These are phyloP conservation scores for Cotesia chilonis DNA, from an alignment of 1,140 invertebrate species.

Conservation along the genomic window DNA sequence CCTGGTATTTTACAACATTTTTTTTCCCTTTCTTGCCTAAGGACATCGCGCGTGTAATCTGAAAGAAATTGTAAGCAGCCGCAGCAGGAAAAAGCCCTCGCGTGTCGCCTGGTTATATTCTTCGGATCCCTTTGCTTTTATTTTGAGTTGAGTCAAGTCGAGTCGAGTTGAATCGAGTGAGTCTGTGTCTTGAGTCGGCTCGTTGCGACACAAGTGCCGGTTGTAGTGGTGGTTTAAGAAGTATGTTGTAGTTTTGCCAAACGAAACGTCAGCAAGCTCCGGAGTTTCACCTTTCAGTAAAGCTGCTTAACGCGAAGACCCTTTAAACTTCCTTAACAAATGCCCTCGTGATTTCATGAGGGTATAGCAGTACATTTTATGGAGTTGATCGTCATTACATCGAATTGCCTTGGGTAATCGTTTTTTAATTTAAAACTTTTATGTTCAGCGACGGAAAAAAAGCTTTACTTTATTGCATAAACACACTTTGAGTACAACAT, in stretches of 20 bases:
- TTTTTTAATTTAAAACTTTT: background rate
- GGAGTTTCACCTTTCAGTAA: constrained; percentile 30
- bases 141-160: no score
- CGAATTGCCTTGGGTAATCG: constrained; percentile 7
- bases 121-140: background rate
- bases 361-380: constrained; percentile 21
- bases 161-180: no score
- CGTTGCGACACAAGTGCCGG: no score
- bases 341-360: constrained; percentile 21
- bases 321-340: constrained; percentile 26
- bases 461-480: no score
- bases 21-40: background rate
- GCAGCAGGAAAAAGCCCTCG: constrained; percentile 12
- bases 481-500: no score
- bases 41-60: constrained; percentile 22
- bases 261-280: constrained; percentile 11
- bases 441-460: no score
- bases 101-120: constrained; percentile 3
- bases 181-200: background rate
- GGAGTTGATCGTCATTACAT: constrained; percentile 17
- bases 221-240: no score
- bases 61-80: constrained; percentile 20
- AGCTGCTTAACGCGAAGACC: constrained; percentile 26
- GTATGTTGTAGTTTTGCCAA: background rate
- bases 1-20: background rate